Conservation (phyloP, 2,888 invertebrate species). For the Hartigia nigra region DNA sequence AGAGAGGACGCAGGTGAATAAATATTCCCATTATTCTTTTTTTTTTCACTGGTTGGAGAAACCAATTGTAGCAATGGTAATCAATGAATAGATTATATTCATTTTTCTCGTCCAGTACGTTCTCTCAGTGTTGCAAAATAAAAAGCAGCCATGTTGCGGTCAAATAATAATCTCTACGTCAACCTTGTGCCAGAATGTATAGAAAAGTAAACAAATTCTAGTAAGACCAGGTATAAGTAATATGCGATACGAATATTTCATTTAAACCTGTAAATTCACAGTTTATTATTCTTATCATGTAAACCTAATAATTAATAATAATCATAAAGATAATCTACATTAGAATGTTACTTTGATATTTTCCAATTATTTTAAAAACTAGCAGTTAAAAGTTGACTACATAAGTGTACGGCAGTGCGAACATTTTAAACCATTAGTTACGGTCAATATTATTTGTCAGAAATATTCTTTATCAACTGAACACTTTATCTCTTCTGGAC, state of each 20-base stretch:
- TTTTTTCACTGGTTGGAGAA: background rate
- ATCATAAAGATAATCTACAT: background rate
- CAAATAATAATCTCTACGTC: too few species aligned
- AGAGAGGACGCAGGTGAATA: background rate
- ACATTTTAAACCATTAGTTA: background rate
- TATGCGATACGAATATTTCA: background rate
- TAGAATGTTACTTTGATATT: background rate
- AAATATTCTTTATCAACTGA: background rate
- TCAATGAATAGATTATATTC: background rate
- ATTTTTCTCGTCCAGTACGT: background rate
- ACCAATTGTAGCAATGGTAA: background rate
- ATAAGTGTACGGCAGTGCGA: background rate
- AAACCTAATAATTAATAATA: background rate
- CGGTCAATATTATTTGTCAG: background rate
- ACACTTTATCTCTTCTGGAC: background rate
- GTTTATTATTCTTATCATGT: background rate
- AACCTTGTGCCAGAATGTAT: background rate
- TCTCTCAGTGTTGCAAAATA: background rate
- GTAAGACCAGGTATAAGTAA: background rate
- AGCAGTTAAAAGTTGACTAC: background rate
- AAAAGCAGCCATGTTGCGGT: too few species aligned
- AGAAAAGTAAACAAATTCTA: background rate
- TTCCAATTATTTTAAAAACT: background rate
- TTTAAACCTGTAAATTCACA: background rate
- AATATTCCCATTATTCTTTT: background rate